These are phyloP conservation scores for Poeciliopsis turrubarensis DNA, from an alignment of 2,113 vertebrate species.

Conservation along the genomic window DNA sequence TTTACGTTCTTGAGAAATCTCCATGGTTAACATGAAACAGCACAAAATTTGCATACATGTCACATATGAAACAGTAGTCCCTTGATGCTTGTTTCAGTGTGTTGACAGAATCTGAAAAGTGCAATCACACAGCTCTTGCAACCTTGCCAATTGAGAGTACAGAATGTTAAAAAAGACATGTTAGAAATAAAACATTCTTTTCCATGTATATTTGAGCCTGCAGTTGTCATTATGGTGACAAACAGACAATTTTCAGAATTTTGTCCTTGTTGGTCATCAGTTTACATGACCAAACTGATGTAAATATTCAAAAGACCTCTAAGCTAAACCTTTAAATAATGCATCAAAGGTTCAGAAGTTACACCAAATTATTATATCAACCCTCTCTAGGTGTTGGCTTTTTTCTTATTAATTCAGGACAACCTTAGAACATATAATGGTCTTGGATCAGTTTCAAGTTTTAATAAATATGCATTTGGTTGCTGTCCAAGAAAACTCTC, in stretches of 20 bases:
- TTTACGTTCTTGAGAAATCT: slow-evolving; percentile 39
- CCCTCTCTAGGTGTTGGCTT: no score
- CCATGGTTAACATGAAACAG: slow-evolving; percentile 24
- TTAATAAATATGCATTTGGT: not conserved
- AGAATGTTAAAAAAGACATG: slow-evolving; percentile 22
- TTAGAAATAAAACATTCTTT: slow-evolving; percentile 24
- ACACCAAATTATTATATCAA: not conserved
- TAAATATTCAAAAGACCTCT: not conserved
- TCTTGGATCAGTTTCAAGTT: not conserved
- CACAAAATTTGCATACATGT: slow-evolving; percentile 40
- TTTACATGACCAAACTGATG: no score
- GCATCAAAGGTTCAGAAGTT: not conserved
- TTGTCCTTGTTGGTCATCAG: not conserved
- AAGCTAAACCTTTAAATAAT: no score
- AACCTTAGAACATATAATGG: not conserved
- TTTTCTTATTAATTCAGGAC: not conserved
- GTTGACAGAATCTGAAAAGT: slow-evolving; percentile 21
- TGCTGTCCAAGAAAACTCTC: no score
- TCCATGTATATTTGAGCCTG: not conserved
- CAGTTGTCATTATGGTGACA: not conserved
- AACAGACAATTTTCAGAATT: not conserved
- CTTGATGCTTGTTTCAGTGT: slow-evolving; percentile 2
- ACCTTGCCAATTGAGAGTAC: slow-evolving; percentile 17
- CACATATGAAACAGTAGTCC: slow-evolving; percentile 7
- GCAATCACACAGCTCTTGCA: slow-evolving; percentile 21